These are phyloP conservation scores for Gymnarchus niloticus DNA, from an alignment of 2,113 vertebrate species.

Conservation along the genomic window DNA sequence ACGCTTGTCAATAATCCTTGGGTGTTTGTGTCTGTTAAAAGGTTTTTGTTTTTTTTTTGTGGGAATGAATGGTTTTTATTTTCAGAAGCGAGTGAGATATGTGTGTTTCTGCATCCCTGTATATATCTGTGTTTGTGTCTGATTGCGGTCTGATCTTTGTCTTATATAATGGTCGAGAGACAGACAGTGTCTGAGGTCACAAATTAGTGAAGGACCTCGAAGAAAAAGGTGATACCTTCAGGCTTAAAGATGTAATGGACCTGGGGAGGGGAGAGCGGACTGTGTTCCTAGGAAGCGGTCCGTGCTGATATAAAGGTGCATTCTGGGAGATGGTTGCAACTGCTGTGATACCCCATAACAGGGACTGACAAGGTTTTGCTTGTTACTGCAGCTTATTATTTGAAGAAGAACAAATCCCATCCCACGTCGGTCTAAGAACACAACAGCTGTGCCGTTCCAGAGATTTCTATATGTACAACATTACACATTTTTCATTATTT, in stretches of 20 bases:
- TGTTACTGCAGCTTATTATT: neutral
- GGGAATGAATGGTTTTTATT: conserved; percentile 53
- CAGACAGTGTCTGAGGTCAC: neutral
- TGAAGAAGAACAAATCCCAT: neutral
- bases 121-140: conserved; percentile 7
- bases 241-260: neutral
- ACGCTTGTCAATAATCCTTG: conserved; percentile 43
- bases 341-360: neutral
- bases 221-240: conserved; percentile 49
- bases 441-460: neutral
- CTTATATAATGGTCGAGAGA: neutral
- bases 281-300: neutral
- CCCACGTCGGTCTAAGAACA: neutral
- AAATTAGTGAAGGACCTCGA: conserved; percentile 32
- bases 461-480: neutral
- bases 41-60: conserved; percentile 49
- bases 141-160: neutral
- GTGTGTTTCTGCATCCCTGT: neutral
- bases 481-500: neutral
- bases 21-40: conserved; percentile 43
- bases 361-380: neutral
- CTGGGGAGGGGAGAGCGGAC: neutral
- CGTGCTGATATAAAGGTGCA: neutral
- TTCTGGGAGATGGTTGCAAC: neutral
- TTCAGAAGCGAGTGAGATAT: neutral